Percentiles rank a stretch among this genome's conserved stretches.
Evolutionary conservation across 2,888 invertebrate genomes (phyloP).

Genomic region (Xestobium rufovillosum): DNA sequence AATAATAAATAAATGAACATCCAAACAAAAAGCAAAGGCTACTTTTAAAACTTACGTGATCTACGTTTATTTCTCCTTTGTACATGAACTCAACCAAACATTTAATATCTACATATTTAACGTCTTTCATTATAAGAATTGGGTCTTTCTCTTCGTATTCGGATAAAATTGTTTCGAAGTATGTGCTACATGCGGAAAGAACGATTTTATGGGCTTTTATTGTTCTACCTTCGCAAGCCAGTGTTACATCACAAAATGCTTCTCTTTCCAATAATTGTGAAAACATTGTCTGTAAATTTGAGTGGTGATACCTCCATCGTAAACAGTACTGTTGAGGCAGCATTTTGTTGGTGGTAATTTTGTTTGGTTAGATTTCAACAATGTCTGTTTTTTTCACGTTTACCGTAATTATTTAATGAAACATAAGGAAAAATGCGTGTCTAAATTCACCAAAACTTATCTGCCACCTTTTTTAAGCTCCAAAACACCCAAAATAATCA

Average conservation of each 20-base stretch:
- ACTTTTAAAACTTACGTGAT: constrained; percentile 66
- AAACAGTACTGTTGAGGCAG: constrained; percentile 85
- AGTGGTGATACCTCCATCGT: constrained; percentile 89
- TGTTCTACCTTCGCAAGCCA: constrained; percentile 78
- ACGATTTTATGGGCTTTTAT: constrained; percentile 80
- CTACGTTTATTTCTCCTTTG: constrained; percentile 91
- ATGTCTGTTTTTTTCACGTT: constrained; percentile 2
- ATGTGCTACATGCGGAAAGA: constrained; percentile 85
- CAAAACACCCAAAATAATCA: constrained; percentile 41
- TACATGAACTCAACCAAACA: constrained; percentile 93
- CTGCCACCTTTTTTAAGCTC: constrained; percentile 36
- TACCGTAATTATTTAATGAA: not conserved
- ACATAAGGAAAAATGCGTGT: constrained; percentile 3
- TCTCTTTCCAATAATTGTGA: constrained; percentile 79
- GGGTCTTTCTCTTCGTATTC: constrained; percentile 75
- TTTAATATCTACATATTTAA: constrained; percentile 81
- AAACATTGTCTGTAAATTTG: constrained; percentile 84
- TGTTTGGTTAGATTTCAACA: constrained; percentile 19
- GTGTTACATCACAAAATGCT: constrained; percentile 82
- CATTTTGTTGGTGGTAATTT: constrained; percentile 46
- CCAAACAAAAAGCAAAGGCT: not conserved
- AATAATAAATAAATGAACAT: constrained; percentile 29
- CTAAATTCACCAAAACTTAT: constrained; percentile 24
- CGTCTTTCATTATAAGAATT: constrained; percentile 82
- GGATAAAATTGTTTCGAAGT: constrained; percentile 80